Evolutionary conservation across 2,888 invertebrate genomes (phyloP), one percentile per base, ranked within the genome.

Genomic region (Cephus runcator): DNA sequence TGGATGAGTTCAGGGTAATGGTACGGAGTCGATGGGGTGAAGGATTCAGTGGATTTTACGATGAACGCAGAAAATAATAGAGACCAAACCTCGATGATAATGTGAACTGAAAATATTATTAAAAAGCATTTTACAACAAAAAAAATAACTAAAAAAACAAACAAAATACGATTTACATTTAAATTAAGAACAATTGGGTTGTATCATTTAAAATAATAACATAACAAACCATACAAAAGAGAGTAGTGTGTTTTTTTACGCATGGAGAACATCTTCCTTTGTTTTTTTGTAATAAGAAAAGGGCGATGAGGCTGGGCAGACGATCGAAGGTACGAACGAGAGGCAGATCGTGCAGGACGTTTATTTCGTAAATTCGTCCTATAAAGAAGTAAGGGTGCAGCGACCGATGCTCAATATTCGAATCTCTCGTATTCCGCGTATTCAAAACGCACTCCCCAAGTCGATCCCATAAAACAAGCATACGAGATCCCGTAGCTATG

Each of bases 121-220:
- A 91, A 91, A 91, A 91, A 91, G 91, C 91, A 91, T 91, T 91
- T 91, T 91, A 91, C 91, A 91, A 91, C 91, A 91, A 91, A 91
- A 85, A 91, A 90, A 91, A n/a, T 90, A 91, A 91, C 89, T 90
- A 91, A 90, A 91, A 91, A 91, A 91, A 91, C 91, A 91, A 91
- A 91, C 91, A 91, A 91, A 91, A 91, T 91, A 91, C 90, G 90
- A 91, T 91, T 90, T 91, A 91, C 91, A 91, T 86, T 91, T 91
- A 91, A 91, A 91, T 91, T 91, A 91, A 91, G 91, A 91, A 91
- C 91, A 91, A 91, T 91, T 87, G 89, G 87, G 88, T 90, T 89
- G 85, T 89, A 90, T 91, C 85, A 87, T 88, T 86, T 88, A 90
- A 88, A 90, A 90, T 90, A 91, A 91, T 91, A 91, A 91, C 91